Conservation (phyloP, 2,113 vertebrate species). For the Boleophthalmus pectinirostris region DNA sequence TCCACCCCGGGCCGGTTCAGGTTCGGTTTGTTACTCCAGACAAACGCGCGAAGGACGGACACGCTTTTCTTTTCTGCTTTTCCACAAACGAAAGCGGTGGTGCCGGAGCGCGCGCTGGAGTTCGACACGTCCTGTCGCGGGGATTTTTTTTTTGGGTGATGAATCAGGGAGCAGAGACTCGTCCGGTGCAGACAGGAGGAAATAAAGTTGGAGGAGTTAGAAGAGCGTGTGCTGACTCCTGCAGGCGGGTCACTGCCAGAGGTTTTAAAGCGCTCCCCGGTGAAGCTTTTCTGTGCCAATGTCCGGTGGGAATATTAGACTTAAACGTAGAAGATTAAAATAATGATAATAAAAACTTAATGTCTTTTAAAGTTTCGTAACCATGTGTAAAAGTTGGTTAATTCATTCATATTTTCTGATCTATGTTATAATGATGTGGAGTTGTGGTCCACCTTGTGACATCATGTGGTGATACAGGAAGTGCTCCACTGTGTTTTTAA, state of each 20-base stretch:
- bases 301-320: constrained; percentile 20
- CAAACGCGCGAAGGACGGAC: too few species aligned
- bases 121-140: not conserved
- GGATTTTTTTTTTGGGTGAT: constrained; percentile 7
- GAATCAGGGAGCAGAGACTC: not conserved
- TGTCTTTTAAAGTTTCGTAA: too few species aligned
- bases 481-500: too few species aligned
- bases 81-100: not conserved
- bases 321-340: too few species aligned
- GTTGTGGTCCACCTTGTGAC: too few species aligned
- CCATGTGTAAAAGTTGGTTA: too few species aligned
- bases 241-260: constrained; percentile 53
- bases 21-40: not conserved
- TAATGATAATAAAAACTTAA: too few species aligned
- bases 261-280: not conserved
- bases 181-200: constrained; percentile 43
- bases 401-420: too few species aligned
- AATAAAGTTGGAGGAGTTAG: constrained; percentile 40
- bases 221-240: constrained; percentile 64
- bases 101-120: not conserved
- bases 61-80: too few species aligned
- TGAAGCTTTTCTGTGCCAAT: not conserved
- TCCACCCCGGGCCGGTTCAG: not conserved
- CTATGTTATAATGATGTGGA: too few species aligned
- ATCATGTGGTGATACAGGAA: too few species aligned